Percentiles rank a stretch among this genome's conserved stretches.
Conservation (phyloP, 2,113 vertebrate species). For the Neolamprologus sp. region DNA sequence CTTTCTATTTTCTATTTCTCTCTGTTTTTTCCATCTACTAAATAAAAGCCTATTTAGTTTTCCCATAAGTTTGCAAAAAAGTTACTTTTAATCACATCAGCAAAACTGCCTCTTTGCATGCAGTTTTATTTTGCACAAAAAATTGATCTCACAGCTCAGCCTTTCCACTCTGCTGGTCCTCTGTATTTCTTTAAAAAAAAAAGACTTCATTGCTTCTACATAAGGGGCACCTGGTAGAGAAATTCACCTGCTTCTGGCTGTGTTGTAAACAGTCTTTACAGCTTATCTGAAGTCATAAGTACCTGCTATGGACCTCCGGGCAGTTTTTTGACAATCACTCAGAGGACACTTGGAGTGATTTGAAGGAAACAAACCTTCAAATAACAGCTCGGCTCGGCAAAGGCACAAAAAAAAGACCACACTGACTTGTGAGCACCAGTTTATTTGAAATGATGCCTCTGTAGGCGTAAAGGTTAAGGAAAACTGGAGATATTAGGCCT, state of each 20-base stretch:
- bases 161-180: not conserved
- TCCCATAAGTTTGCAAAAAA: not conserved
- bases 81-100: slow-evolving; percentile 19
- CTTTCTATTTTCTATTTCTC: not conserved
- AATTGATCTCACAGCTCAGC: not conserved
- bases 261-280: not conserved
- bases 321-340: not conserved
- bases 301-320: not conserved
- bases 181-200: not conserved
- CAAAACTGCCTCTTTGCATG: not conserved
- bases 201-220: not conserved
- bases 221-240: not conserved
- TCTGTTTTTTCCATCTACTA: not conserved
- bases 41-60: not conserved
- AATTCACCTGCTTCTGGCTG: not conserved
- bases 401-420: not conserved
- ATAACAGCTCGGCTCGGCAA: not conserved
- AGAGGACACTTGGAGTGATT: not conserved
- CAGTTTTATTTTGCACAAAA: not conserved
- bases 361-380: not conserved
- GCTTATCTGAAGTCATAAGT: not conserved
- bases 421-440: not conserved
- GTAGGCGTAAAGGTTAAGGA: not conserved
- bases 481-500: not conserved
- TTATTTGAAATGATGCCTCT: not conserved